Conservation (phyloP, 2,113 vertebrate species). For the Grus americana region DNA sequence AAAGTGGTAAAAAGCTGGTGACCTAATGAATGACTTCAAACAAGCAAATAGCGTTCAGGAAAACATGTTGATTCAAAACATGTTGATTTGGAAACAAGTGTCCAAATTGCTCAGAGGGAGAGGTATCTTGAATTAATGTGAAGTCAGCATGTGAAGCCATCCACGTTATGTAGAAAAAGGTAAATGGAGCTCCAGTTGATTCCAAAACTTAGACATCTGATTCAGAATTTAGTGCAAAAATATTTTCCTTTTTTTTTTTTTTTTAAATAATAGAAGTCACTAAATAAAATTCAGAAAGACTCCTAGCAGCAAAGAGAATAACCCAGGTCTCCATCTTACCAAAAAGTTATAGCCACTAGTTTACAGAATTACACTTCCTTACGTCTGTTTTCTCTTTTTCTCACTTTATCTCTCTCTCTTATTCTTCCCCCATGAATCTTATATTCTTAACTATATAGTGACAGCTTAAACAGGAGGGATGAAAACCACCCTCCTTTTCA, state of each 20-base stretch:
- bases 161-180: background rate
- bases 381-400: background rate
- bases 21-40: background rate
- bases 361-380: background rate
- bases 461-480: background rate
- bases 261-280: background rate
- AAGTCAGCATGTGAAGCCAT: background rate
- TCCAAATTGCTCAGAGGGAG: background rate
- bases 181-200: background rate
- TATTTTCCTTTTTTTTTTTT: background rate
- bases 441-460: background rate
- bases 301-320: background rate
- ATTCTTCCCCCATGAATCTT: background rate
- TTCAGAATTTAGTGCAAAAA: background rate
- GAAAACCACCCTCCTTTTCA: background rate
- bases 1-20: background rate
- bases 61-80: background rate
- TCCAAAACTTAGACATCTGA: background rate
- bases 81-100: background rate
- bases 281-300: background rate
- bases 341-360: background rate
- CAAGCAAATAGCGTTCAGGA: background rate
- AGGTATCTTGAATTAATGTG: background rate
- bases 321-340: background rate
- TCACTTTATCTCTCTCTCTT: background rate